These are phyloP conservation scores for Suncus etruscus DNA, from an alignment of 2,113 vertebrate genomes.

Conservation along the genomic window DNA sequence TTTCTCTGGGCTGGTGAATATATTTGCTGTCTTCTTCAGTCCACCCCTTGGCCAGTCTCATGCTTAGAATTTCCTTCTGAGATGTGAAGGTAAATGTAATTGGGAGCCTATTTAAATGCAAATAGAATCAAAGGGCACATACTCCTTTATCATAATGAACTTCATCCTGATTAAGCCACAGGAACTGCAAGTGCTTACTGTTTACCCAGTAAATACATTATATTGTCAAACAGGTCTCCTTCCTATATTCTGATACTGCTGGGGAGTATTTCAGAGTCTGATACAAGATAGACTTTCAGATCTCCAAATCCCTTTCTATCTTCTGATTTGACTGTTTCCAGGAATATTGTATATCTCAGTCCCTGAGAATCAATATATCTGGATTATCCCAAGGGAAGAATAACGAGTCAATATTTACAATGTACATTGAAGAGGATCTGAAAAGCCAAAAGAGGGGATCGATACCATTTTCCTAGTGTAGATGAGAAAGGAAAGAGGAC, in stretches of 20 bases:
- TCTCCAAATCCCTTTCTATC: constrained; percentile 52
- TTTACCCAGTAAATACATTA: constrained; percentile 79
- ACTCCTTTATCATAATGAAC: constrained; percentile 75
- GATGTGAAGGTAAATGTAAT: constrained; percentile 76
- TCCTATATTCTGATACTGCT: constrained; percentile 62
- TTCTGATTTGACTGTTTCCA: constrained; percentile 65
- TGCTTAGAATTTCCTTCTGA: constrained; percentile 69
- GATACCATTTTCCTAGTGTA: constrained; percentile 20
- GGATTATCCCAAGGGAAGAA: constrained; percentile 5
- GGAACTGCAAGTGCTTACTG: constrained; percentile 70
- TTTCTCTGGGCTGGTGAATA: constrained; percentile 21
- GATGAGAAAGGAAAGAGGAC: background rate
- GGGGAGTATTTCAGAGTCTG: constrained; percentile 72
- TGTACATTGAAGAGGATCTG: constrained; percentile 3
- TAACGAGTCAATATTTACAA: constrained; percentile 40
- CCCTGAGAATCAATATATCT: constrained; percentile 49
- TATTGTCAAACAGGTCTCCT: constrained; percentile 62
- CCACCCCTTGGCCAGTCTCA: background rate
- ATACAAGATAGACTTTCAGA: constrained; percentile 64
- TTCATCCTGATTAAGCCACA: constrained; percentile 78
- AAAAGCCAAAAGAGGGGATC: constrained; percentile 24
- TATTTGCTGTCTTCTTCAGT: constrained; percentile 36
- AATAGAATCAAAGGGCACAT: constrained; percentile 79
- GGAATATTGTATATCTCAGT: constrained; percentile 58
- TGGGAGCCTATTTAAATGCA: constrained; percentile 73